Conservation (phyloP, 2,888 invertebrate species). For the Caenorhabditis sinica region DNA sequence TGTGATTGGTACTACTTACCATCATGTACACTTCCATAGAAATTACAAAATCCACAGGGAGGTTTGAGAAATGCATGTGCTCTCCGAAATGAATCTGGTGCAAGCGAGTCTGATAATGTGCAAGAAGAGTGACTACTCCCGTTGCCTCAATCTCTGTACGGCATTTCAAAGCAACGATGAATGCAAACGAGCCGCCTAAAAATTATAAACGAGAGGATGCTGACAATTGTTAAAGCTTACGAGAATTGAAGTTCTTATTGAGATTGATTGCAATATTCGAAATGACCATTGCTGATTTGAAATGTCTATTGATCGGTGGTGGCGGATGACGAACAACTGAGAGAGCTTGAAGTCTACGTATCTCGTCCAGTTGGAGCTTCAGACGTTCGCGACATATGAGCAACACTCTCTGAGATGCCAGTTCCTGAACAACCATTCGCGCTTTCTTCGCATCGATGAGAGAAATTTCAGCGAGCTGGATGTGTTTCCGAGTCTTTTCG, state of each 20-base stretch:
- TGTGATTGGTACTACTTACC: background rate
- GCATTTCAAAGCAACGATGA: slow-evolving; percentile 74
- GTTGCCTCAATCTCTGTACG: slow-evolving; percentile 75
- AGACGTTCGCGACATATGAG: slow-evolving; percentile 69
- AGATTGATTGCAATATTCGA: slow-evolving; percentile 70
- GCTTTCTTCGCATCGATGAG: slow-evolving; percentile 66
- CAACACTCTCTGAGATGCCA: slow-evolving; percentile 67
- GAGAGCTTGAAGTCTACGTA: slow-evolving; percentile 67
- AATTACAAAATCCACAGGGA: slow-evolving; percentile 67
- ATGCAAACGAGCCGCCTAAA: slow-evolving; percentile 72
- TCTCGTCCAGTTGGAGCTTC: slow-evolving; percentile 65
- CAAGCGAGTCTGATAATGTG: slow-evolving; percentile 67
- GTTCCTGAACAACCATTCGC: slow-evolving; percentile 66
- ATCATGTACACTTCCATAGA: slow-evolving; percentile 69
- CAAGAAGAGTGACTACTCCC: slow-evolving; percentile 72
- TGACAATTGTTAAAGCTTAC: slow-evolving; percentile 23
- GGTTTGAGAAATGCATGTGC: slow-evolving; percentile 71
- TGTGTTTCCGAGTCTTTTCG: slow-evolving; percentile 68
- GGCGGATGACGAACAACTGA: slow-evolving; percentile 69
- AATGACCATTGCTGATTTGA: slow-evolving; percentile 70
- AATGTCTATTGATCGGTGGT: slow-evolving; percentile 68
- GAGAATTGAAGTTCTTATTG: slow-evolving; percentile 70
- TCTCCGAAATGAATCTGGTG: slow-evolving; percentile 69
- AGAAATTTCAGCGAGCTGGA: slow-evolving; percentile 67
- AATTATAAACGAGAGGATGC: background rate